Base-by-base conservation (phyloP, 2,888 invertebrate species). In the Julus scanicus region DNA sequence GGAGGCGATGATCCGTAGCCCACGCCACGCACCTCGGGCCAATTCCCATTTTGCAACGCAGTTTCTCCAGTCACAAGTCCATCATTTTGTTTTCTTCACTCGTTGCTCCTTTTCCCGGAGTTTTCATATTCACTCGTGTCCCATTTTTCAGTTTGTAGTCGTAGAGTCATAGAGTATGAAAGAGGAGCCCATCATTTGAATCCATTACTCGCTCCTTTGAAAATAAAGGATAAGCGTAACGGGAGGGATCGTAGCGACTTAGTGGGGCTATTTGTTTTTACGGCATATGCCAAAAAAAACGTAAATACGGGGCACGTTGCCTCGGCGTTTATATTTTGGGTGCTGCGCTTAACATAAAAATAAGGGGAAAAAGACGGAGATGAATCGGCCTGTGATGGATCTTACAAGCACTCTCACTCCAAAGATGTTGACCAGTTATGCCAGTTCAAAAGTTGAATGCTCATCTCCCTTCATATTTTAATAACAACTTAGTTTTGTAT, bases 1-100 rank as follows among this genome's bases (percentile, higher is more conserved):
- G 98, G 98, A 94, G 97, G 90, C 97, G 97, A 96, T 97, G 89
- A 89, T 89, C 57, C 29, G 29, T 40, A 20, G 20, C 4, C 20
- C 85, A 40, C 40, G 20, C 9, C 20, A 29, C 40, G n/a, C 13
- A 15, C 63, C 63, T 17, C 6, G n/a, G 63, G n/a, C 29, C 29
- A n/a, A 9, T 1, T 9, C 71, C 71, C 71, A 29, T 29, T 71
- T 71, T 29, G 29, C 71, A 71, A 29, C 71, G 71, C 71, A 71
- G 29, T 49, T 85, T 49, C 85, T 85, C 85, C 85, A 85, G 85
- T 85, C 85, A 85, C 85, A 20, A 85, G 48, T 29, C 85, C 44
- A 48, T 85, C 20, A n/a, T 85, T 85, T 85, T 40, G 85, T 85
- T 85, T 44, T 85, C 48, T 49, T 48, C 44, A 85, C 48, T 20